Base-by-base conservation (phyloP, 2,113 vertebrate species). In the Catharus fuscescens region DNA sequence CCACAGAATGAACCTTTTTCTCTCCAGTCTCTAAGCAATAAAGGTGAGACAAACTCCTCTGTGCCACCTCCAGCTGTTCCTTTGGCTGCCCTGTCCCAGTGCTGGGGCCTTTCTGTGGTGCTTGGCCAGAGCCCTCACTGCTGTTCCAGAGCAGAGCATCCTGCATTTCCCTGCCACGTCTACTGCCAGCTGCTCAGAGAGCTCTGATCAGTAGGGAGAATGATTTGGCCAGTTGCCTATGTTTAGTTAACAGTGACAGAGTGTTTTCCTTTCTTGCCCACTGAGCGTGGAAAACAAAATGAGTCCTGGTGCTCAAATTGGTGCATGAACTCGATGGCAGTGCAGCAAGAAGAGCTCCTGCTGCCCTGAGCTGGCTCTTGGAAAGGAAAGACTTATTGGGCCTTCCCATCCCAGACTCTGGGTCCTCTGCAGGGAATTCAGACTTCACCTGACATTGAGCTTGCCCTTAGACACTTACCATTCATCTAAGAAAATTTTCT, bases 11-110 rank as follows among this genome's bases (percentile, higher is more conserved):
- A 28, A 6, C 31, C 44, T 76, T 66, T 56, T 14, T 31, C 7
- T 45, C 44, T 71, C 18, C 24, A 31, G 10, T 6, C 23, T 56
- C 26, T 54, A 48, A 40, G 34, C 31, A 48, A 2, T 24, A 13
- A 14, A 82, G 7, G 12, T 31, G 53, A 45, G 25, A 67, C 15
- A 44, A 60, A 59, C 32, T 56, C 47, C 45, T 15, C 59, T 0
- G 0, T 38, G 52, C 7, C 4, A 2, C 25, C 56, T 36, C 53
- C 34, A 0, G 0, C 54, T 32, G 42, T 1, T 31, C 47, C 31
- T 40, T 23, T 5, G 1, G 28, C 10, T 18, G 25, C 78, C 59
- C 8, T 18, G 64, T 31, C 59, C 32, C 3, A 13, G 36, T 65
- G 60, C 59, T 8, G 5, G n/a, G 44, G 18, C 25, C 29, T 18